Evolutionary conservation across 1,140 invertebrate species (phyloP).

Genomic region (Drosophila teissieri): DNA sequence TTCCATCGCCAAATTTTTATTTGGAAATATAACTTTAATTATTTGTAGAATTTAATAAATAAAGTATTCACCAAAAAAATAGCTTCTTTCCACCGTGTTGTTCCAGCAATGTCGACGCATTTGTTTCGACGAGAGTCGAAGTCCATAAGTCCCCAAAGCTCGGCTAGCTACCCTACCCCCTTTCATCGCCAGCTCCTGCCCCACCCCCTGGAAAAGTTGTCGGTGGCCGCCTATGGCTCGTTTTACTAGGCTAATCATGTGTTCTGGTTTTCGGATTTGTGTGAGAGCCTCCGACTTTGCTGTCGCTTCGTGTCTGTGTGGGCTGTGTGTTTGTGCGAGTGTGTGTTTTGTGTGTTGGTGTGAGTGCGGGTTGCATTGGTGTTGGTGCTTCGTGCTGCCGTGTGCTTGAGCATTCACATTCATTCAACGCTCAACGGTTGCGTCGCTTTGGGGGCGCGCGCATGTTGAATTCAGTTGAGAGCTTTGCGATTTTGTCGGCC

Average conservation of each 20-base stretch:
- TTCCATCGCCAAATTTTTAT: no score
- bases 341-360: neutral
- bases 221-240: constrained; percentile 59
- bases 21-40: no score
- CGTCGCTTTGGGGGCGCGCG: constrained; percentile 53
- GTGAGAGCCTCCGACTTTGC: constrained; percentile 28
- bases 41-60: no score
- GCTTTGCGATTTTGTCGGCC: constrained; percentile 76
- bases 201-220: constrained; percentile 24
- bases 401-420: constrained; percentile 71
- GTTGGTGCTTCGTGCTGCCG: constrained; percentile 37
- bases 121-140: constrained; percentile 2
- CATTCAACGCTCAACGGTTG: constrained; percentile 63
- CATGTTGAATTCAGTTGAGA: constrained; percentile 55
- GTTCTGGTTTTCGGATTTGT: constrained; percentile 83
- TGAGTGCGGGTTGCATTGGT: neutral
- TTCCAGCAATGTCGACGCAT: constrained; percentile 26
- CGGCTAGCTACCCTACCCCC: neutral
- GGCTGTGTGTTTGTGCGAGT: neutral
- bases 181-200: neutral
- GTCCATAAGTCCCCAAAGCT: constrained; percentile 52
- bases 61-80: no score
- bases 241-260: constrained; percentile 84
- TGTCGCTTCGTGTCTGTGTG: constrained; percentile 41
- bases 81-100: constrained; percentile 39